Conservation (phyloP, 2,113 vertebrate species). For the Alaudala cheleensis region DNA sequence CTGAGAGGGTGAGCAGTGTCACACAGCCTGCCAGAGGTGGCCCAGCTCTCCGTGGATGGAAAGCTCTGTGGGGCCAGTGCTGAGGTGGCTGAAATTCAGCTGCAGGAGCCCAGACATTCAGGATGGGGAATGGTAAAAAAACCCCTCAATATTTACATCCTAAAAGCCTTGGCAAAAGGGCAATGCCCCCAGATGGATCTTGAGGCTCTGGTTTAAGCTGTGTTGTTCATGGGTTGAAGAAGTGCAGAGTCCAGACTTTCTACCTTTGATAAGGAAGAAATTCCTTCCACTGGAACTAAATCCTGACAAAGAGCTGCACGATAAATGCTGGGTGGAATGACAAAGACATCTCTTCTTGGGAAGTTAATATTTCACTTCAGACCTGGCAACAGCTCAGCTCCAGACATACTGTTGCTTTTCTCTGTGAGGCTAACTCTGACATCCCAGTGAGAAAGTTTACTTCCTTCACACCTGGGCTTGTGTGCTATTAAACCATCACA, state of each 20-base stretch:
- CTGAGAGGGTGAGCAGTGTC: not conserved
- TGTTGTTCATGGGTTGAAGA: not conserved
- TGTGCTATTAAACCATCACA: slow-evolving; percentile 30
- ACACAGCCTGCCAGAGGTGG: fast-evolving
- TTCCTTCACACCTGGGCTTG: not conserved
- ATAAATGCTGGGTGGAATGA: not conserved
- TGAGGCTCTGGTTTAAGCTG: not conserved
- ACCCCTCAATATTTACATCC: not conserved
- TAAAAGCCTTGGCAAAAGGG: not conserved
- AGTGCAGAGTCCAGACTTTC: not conserved
- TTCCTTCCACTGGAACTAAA: not conserved
- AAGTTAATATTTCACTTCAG: not conserved
- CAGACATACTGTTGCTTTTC: not conserved
- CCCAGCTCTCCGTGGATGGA: fast-evolving
- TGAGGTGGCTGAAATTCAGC: not conserved
- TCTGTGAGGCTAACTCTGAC: not conserved
- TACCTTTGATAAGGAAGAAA: not conserved
- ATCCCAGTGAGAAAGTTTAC: slow-evolving; percentile 15
- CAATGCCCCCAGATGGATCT: not conserved
- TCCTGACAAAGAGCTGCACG: not conserved
- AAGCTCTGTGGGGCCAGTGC: not conserved
- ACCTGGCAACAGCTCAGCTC: not conserved
- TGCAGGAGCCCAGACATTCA: not conserved
- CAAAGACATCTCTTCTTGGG: not conserved
- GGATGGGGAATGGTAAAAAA: not conserved